These are phyloP conservation scores for Pachyseris speciosa DNA, from an alignment of 64 coral and sea anemone genomes.

Conservation along the genomic window DNA sequence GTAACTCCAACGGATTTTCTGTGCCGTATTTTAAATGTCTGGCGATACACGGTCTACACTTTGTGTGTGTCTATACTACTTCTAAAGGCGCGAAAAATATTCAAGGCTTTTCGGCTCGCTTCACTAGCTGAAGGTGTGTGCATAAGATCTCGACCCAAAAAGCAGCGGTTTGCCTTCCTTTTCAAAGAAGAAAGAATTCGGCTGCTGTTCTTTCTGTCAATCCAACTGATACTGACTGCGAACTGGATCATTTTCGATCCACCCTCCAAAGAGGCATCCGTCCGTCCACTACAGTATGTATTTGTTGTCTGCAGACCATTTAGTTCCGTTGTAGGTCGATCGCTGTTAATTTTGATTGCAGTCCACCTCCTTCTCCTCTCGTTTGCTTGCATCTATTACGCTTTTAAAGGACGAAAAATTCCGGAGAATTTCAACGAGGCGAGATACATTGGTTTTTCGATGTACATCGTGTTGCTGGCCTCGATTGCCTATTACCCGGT, in stretches of 20 bases:
- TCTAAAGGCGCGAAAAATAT: constrained; percentile 54
- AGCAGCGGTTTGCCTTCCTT: neutral
- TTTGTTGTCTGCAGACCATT: constrained; percentile 35
- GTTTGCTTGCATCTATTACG: constrained; percentile 55
- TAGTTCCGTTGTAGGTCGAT: neutral
- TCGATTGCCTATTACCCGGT: constrained; percentile 61
- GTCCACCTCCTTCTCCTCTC: constrained; percentile 10
- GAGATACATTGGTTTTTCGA: constrained; percentile 66
- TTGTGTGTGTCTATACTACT: constrained; percentile 53
- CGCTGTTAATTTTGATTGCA: neutral
- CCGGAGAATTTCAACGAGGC: constrained; percentile 85
- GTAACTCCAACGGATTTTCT: constrained; percentile 15
- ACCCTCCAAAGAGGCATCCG: neutral
- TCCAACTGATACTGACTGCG: constrained; percentile 2
- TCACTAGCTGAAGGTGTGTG: neutral
- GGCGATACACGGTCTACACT: constrained; percentile 41
- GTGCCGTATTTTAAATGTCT: constrained; percentile 11
- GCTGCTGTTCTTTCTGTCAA: neutral
- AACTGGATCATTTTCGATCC: constrained; percentile 58
- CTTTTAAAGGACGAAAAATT: constrained; percentile 55
- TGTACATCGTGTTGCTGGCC: constrained; percentile 65
- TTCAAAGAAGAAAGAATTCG: constrained; percentile 3
- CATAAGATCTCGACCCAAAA: neutral
- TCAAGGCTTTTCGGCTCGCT: constrained; percentile 45
- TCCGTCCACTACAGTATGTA: constrained; percentile 20